Conservation (phyloP, 1,140 invertebrate species). For the Ridgeia piscesae region DNA sequence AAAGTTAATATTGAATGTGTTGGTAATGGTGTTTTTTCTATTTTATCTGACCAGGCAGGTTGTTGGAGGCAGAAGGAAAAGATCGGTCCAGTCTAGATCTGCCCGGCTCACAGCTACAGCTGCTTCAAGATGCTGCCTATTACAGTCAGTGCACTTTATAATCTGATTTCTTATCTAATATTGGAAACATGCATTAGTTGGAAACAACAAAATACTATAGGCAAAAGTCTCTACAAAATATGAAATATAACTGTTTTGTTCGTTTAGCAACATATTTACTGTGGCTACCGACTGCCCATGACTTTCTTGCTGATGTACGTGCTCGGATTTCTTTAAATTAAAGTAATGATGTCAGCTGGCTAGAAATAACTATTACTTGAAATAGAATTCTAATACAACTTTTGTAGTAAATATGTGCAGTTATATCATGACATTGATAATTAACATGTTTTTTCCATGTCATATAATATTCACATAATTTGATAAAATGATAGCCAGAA, state of each 20-base stretch:
- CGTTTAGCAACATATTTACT: no score
- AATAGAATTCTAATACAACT: no score
- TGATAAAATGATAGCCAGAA: neutral
- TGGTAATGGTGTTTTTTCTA: neutral
- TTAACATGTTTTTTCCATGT: no score
- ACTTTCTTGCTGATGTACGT: no score
- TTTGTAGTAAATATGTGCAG: no score
- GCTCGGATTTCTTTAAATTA: no score
- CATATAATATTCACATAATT: neutral
- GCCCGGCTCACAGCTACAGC: constrained; percentile 29
- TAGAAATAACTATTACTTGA: no score
- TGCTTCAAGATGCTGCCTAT: constrained; percentile 28
- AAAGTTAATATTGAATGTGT: neutral
- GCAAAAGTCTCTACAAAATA: no score
- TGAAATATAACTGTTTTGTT: no score
- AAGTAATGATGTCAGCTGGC: no score
- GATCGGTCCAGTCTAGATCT: constrained; percentile 26
- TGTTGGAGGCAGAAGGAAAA: constrained; percentile 30
- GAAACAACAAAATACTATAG: neutral
- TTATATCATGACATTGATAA: no score
- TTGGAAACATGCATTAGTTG: neutral
- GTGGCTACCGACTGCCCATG: no score
- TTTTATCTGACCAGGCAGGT: neutral
- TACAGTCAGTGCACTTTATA: constrained; percentile 16
- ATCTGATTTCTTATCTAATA: neutral